phyloP scores from a whole-genome alignment of 2,888 invertebrate species.

The Argyra leucocephala region DNA sequence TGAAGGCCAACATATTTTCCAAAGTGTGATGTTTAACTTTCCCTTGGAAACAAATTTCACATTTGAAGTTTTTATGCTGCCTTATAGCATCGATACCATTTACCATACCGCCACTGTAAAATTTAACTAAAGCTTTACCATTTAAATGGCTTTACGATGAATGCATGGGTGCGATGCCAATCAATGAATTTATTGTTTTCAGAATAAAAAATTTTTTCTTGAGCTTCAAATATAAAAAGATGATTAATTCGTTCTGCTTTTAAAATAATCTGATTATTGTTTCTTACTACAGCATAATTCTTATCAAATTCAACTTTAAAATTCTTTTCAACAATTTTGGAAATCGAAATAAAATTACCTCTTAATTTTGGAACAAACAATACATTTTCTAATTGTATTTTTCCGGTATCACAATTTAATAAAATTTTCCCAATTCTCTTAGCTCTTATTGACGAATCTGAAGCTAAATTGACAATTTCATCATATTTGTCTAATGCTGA shows the following conservation, averaged over 20 bases:
- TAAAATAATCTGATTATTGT: not conserved
- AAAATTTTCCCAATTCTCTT: not conserved
- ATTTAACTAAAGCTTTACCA: not conserved
- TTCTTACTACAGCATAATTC: not conserved
- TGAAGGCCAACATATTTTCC: not conserved
- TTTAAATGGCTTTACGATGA: constrained; percentile 10
- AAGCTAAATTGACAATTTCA: not conserved
- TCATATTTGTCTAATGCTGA: not conserved
- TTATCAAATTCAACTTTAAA: not conserved
- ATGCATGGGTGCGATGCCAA: constrained; percentile 4
- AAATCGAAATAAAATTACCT: constrained; percentile 9
- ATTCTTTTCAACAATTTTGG: not conserved
- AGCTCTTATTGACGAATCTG: not conserved
- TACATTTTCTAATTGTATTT: not conserved
- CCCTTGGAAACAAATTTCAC: not conserved
- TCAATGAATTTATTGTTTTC: not conserved
- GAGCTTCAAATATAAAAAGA: not conserved
- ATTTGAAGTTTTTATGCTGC: not conserved
- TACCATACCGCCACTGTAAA: not conserved
- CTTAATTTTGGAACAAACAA: constrained; percentile 9
- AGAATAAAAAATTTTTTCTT: not conserved
- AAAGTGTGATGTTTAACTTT: not conserved
- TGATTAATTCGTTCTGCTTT: not conserved
- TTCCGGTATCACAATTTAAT: not conserved
- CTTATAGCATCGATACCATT: not conserved